A percentile compares a stretch with the other conserved stretches of the same genome.
Evolutionary conservation across 2,797 vertebrate species (phyloP).

Genomic region (Bucorvus abyssinicus): DNA sequence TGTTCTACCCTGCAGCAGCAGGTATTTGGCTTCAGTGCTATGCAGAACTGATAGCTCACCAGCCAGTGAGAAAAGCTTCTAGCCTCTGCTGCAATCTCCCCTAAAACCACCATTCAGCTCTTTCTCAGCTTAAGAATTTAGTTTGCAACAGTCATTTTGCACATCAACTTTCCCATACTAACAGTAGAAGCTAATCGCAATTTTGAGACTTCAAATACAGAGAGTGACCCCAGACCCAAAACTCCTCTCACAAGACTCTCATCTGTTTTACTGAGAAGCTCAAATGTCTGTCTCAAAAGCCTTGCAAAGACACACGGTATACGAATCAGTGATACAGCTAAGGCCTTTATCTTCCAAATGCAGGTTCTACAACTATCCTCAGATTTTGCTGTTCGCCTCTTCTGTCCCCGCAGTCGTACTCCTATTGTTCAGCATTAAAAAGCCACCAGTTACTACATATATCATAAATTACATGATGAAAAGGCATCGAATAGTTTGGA

Average conservation of each 20-base stretch:
- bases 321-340: neutral
- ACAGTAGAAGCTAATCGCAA: neutral
- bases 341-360: neutral
- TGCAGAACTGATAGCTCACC: rapidly evolving
- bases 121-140: neutral
- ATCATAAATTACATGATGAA: neutral
- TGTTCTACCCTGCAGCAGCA: neutral
- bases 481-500: neutral
- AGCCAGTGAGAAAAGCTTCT: neutral
- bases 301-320: neutral
- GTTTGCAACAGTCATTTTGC: neutral
- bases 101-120: neutral
- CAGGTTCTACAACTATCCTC: neutral
- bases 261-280: neutral
- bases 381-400: neutral
- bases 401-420: rapidly evolving
- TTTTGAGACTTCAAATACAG: neutral
- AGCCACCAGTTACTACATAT: neutral
- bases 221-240: neutral
- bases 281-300: neutral
- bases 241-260: neutral
- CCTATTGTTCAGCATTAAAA: neutral
- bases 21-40: neutral
- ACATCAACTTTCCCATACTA: neutral
- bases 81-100: neutral